Conservation (phyloP, 2,888 invertebrate genomes). For the Drosophila setosimentum region DNA sequence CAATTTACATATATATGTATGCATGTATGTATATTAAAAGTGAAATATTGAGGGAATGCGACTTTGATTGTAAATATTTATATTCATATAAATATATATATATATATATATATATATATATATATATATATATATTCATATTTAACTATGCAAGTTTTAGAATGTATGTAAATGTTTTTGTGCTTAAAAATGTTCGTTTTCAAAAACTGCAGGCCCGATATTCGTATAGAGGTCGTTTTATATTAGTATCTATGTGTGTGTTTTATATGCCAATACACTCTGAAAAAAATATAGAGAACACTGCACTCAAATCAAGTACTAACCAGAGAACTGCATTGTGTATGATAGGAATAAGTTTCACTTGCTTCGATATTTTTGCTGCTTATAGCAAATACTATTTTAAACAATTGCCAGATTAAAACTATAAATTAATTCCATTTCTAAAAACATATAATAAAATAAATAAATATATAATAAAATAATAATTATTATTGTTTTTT, state of each 20-base stretch:
- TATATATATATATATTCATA: constrained; percentile 34
- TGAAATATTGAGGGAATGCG: constrained; percentile 17
- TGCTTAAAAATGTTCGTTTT: constrained; percentile 44
- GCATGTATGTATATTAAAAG: constrained; percentile 28
- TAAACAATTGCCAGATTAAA: constrained; percentile 37
- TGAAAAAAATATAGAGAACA: neutral
- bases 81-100: constrained; percentile 33
- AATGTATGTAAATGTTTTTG: constrained; percentile 15
- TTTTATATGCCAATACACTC: constrained; percentile 18
- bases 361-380: no score
- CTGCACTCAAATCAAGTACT: neutral
- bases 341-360: no score
- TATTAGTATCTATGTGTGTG: constrained; percentile 10
- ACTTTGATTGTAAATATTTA: constrained; percentile 45
- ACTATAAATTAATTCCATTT: constrained; percentile 12
- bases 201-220: constrained; percentile 62
- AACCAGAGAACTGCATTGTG: neutral
- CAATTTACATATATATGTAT: constrained; percentile 7
- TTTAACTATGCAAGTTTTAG: constrained; percentile 17
- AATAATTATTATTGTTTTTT: neutral
- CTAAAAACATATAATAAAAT: neutral
- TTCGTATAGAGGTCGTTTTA: constrained; percentile 55
- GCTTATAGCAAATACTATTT: constrained; percentile 26
- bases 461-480: neutral
- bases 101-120: constrained; percentile 32